These are phyloP conservation scores for Ciconia boyciana DNA, from an alignment of 2,113 vertebrate genomes.

Conservation along the genomic window DNA sequence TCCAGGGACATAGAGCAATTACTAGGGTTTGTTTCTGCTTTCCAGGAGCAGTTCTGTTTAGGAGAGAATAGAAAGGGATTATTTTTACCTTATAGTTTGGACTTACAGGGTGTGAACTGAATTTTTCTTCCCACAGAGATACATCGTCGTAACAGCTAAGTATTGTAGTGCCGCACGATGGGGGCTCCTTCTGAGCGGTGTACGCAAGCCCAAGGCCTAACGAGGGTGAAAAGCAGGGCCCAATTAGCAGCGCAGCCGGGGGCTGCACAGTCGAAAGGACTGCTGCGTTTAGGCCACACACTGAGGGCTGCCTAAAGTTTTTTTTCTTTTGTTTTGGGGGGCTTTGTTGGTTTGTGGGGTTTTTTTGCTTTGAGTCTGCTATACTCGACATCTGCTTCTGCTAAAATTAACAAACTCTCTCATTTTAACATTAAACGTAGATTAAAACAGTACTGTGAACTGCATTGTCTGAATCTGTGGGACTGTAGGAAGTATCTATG, in stretches of 20 bases:
- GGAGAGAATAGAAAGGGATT: conserved; percentile 70
- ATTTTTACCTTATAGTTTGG: conserved; percentile 53
- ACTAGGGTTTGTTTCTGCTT: conserved; percentile 69
- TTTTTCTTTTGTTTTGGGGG: not conserved
- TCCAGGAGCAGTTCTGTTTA: conserved; percentile 71
- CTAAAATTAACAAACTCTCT: not conserved
- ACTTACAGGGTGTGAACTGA: conserved; percentile 18
- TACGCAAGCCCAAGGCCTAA: not conserved
- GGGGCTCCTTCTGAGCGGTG: not conserved
- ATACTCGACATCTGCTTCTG: conserved; percentile 26
- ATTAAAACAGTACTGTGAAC: not conserved
- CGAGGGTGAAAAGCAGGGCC: not conserved
- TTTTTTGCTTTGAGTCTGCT: not conserved
- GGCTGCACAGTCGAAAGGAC: not conserved
- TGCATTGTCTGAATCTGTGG: not conserved
- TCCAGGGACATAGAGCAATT: conserved; percentile 65
- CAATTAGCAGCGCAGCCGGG: not conserved
- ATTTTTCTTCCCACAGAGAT: not conserved
- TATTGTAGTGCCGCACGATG: not conserved
- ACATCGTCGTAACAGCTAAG: not conserved
- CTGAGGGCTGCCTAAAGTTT: not conserved
- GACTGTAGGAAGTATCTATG: not conserved
- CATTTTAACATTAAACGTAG: not conserved
- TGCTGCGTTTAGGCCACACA: not conserved
- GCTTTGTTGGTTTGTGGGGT: not conserved